These are phyloP conservation scores for Aphelenchoides besseyi DNA, from an alignment of 1,140 invertebrate species.

Conservation along the genomic window DNA sequence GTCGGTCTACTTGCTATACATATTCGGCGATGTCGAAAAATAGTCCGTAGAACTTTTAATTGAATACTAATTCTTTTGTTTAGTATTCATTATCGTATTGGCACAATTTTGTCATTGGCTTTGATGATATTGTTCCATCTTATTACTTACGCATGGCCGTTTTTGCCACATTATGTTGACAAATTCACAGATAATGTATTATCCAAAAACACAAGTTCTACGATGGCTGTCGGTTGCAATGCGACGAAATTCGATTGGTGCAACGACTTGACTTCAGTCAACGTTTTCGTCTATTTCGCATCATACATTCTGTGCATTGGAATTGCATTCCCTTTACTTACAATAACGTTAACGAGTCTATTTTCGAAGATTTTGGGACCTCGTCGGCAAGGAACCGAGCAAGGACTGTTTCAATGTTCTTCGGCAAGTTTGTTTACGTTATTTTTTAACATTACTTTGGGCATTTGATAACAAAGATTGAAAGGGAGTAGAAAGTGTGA, in stretches of 20 bases:
- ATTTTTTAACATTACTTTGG: no score
- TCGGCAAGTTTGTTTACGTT: no score
- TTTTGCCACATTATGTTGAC: constrained; percentile 22
- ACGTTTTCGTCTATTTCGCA: constrained; percentile 22
- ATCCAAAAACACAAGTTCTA: neutral
- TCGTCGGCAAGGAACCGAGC: constrained; percentile 41
- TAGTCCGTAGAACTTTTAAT: constrained; percentile 25
- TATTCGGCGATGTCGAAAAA: constrained; percentile 36
- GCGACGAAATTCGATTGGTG: constrained; percentile 29
- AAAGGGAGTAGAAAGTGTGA: no score
- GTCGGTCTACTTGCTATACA: constrained; percentile 35
- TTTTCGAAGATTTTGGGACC: constrained; percentile 53
- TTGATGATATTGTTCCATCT: constrained; percentile 34
- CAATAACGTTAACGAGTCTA: constrained; percentile 38
- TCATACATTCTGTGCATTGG: constrained; percentile 32
- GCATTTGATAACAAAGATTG: no score
- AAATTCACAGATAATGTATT: neutral
- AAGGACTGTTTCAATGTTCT: constrained; percentile 42
- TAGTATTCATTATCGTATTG: constrained; percentile 33
- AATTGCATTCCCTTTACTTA: constrained; percentile 27
- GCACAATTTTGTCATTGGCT: constrained; percentile 32
- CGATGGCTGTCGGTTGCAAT: constrained; percentile 25
- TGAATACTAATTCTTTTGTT: constrained; percentile 2
- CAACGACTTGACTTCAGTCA: neutral
- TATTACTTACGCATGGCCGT: constrained; percentile 46